A percentile compares a stretch with the other conserved stretches of the same genome.
These are phyloP conservation scores for Tridacna crocea DNA, from an alignment of 2,888 invertebrate genomes.

Conservation along the genomic window DNA sequence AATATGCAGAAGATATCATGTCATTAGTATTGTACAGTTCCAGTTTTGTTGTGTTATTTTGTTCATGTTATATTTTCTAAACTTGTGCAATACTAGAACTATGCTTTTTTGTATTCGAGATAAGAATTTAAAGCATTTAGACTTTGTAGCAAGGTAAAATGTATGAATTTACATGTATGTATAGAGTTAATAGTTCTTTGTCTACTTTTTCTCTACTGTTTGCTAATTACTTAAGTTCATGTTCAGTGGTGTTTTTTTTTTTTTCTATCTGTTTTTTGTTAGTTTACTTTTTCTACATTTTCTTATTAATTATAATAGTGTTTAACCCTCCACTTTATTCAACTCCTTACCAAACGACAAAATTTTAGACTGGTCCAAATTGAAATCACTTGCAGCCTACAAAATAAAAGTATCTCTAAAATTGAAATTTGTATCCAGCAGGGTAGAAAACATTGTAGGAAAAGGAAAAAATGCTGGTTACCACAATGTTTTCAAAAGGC, in stretches of 20 bases:
- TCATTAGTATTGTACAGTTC: slow-evolving; percentile 10
- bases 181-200: slow-evolving; percentile 3
- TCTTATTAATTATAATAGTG: too few relatives aligned
- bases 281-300: too few relatives aligned
- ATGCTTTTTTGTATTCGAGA: slow-evolving; percentile 26
- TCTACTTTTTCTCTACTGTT: neutral
- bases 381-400: too few relatives aligned
- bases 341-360: neutral
- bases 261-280: too few relatives aligned
- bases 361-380: neutral
- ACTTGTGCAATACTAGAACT: slow-evolving; percentile 21
- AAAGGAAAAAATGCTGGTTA: too few relatives aligned
- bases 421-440: too few relatives aligned
- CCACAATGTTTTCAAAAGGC: too few relatives aligned
- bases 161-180: neutral
- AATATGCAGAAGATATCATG: neutral
- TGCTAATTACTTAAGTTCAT: neutral
- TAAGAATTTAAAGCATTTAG: slow-evolving; percentile 17
- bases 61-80: neutral
- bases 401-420: too few relatives aligned
- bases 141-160: neutral
- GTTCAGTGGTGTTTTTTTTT: neutral
- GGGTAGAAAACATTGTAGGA: too few relatives aligned
- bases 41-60: slow-evolving; percentile 1
- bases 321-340: neutral